phyloP scores from a whole-genome alignment of 2,797 vertebrate species.

The Lophura swinhoii region DNA sequence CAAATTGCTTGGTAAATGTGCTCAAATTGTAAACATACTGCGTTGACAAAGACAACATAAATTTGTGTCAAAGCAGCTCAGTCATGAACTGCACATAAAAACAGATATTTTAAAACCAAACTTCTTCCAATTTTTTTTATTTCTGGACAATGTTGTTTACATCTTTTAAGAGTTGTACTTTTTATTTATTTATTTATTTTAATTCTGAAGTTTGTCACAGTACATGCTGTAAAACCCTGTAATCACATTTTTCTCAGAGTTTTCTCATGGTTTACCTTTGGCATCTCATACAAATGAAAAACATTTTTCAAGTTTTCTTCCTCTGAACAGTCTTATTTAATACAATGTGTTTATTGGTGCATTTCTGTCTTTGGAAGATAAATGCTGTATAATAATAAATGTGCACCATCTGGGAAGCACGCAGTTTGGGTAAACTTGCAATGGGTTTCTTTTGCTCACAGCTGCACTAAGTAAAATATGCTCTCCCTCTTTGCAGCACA shows the following conservation, averaged over 20 bases:
- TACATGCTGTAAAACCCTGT: not conserved
- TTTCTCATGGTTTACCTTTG: not conserved
- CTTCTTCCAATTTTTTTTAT: not conserved
- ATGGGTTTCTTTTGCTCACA: not conserved
- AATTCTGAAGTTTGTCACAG: not conserved
- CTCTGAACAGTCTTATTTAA: not conserved
- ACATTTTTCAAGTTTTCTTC: not conserved
- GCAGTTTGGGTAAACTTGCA: not conserved
- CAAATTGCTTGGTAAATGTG: not conserved
- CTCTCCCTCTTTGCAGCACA: not conserved
- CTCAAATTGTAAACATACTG: not conserved
- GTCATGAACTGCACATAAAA: not conserved
- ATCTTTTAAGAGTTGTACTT: not conserved
- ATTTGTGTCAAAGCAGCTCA: not conserved
- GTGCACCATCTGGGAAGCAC: not conserved
- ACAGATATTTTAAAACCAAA: not conserved
- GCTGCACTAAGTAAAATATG: not conserved
- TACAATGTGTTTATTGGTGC: not conserved
- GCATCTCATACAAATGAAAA: not conserved
- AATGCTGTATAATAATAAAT: not conserved
- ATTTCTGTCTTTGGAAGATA: not conserved
- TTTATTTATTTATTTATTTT: not conserved
- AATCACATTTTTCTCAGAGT: not conserved
- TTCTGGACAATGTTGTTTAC: not conserved
- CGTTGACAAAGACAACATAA: constrained; percentile 20